Conservation (phyloP, 1,140 invertebrate species). For the Calycopis cecrops region DNA sequence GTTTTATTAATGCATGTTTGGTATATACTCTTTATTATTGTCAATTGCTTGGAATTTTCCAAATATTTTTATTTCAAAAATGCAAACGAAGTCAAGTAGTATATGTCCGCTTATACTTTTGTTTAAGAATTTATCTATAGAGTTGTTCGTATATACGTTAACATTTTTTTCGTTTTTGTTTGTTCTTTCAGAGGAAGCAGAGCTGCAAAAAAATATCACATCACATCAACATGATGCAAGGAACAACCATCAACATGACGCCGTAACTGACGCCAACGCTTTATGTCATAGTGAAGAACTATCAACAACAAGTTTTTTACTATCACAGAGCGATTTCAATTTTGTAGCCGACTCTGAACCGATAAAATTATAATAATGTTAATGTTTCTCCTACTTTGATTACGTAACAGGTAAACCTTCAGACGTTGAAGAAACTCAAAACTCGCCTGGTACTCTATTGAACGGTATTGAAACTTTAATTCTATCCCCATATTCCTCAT, state of each 20-base stretch:
- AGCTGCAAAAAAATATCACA: too few species aligned
- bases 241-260: too few species aligned
- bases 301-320: too few species aligned
- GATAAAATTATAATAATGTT: too few species aligned
- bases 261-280: too few species aligned
- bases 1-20: not conserved
- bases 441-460: conserved; percentile 17
- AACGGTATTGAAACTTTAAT: conserved; percentile 16
- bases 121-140: conserved; percentile 13
- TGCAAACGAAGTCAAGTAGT: conserved; percentile 18
- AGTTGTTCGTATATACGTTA: conserved; percentile 19
- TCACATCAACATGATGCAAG: too few species aligned
- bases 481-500: conserved; percentile 13
- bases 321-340: too few species aligned
- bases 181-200: too few species aligned
- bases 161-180: too few species aligned
- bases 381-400: conserved; percentile 14
- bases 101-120: conserved; percentile 15
- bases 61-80: conserved; percentile 15
- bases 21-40: conserved; percentile 4
- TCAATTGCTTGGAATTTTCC: conserved; percentile 1
- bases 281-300: too few species aligned
- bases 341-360: conserved; percentile 15
- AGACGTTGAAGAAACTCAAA: conserved; percentile 14
- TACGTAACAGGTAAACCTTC: conserved; percentile 16